phyloP scores from a whole-genome alignment of 2,113 vertebrate genomes.

The Mus spicilegus region DNA sequence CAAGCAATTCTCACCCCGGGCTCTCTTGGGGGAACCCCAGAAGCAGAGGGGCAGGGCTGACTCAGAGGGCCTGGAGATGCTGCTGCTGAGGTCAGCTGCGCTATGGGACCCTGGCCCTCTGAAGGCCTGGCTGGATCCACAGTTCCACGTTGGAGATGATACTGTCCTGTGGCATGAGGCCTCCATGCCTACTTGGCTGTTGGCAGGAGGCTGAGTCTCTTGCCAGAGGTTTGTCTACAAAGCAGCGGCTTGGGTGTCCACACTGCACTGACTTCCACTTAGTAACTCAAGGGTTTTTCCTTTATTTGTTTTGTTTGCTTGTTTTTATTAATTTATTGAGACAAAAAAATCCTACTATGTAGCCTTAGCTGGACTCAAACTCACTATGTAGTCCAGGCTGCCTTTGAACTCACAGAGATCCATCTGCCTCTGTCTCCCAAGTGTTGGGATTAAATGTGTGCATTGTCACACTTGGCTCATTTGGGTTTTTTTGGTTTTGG shows the following conservation, averaged over 20 bases:
- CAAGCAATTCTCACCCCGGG: background rate
- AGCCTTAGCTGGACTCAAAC: background rate
- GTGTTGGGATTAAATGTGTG: too few relatives aligned
- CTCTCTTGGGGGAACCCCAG: background rate
- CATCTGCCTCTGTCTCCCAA: too few relatives aligned
- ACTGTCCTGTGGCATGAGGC: accelerated
- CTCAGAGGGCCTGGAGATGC: too few relatives aligned
- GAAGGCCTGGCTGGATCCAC: background rate
- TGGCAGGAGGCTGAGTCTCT: background rate
- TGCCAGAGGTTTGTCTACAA: accelerated
- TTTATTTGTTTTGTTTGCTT: background rate
- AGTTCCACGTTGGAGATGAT: accelerated
- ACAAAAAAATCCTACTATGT: background rate
- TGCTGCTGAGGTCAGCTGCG: background rate
- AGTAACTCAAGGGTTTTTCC: background rate
- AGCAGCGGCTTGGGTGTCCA: background rate
- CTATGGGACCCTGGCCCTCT: background rate
- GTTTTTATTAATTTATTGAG: background rate
- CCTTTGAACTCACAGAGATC: background rate
- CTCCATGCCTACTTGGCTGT: background rate
- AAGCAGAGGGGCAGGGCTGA: background rate
- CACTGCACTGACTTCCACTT: too few relatives aligned
- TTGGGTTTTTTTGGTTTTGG: too few relatives aligned
- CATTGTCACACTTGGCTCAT: background rate
- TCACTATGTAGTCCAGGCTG: background rate